Evolutionary conservation across 2,797 vertebrate species (phyloP).

Genomic region (Enteromius radiatus): DNA sequence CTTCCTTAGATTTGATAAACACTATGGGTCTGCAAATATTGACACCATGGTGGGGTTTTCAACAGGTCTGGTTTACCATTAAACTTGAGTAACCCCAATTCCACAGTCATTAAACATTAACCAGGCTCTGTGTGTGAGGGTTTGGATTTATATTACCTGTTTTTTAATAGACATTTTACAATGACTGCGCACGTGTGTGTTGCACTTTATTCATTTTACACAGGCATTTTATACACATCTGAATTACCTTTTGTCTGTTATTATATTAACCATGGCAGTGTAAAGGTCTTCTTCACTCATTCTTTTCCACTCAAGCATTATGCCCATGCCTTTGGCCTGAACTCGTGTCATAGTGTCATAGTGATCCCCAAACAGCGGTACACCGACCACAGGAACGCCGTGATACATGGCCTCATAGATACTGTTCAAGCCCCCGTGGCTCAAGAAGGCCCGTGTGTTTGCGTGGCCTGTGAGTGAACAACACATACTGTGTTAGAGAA

Average conservation of each 20-base stretch:
- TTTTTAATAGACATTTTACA: constrained; percentile 18
- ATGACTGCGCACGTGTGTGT: background rate
- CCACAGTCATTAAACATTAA: constrained; percentile 40
- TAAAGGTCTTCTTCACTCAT: constrained; percentile 87
- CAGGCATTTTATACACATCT: background rate
- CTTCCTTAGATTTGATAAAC: background rate
- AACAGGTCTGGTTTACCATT: constrained; percentile 18
- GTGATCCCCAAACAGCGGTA: constrained; percentile 97
- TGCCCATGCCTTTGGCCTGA: constrained; percentile 97
- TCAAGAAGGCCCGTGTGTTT: constrained; percentile 92
- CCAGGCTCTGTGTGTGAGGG: background rate
- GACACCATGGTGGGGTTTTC: background rate
- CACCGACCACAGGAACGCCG: constrained; percentile 94
- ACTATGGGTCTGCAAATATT: constrained; percentile 23
- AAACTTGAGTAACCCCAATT: constrained; percentile 38
- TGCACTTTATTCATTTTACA: background rate
- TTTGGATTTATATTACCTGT: constrained; percentile 23
- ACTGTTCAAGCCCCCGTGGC: constrained; percentile 96
- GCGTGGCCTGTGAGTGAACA: constrained; percentile 82
- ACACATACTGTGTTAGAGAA: background rate
- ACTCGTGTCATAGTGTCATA: constrained; percentile 98
- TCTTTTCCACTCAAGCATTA: constrained; percentile 93
- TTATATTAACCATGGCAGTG: constrained; percentile 85
- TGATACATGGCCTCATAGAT: constrained; percentile 99
- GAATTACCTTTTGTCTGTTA: constrained; percentile 75